Percentiles rank a stretch among this genome's conserved stretches.
phyloP scores from a whole-genome alignment of 2,113 vertebrate species.

The Ictalurus furcatus region DNA sequence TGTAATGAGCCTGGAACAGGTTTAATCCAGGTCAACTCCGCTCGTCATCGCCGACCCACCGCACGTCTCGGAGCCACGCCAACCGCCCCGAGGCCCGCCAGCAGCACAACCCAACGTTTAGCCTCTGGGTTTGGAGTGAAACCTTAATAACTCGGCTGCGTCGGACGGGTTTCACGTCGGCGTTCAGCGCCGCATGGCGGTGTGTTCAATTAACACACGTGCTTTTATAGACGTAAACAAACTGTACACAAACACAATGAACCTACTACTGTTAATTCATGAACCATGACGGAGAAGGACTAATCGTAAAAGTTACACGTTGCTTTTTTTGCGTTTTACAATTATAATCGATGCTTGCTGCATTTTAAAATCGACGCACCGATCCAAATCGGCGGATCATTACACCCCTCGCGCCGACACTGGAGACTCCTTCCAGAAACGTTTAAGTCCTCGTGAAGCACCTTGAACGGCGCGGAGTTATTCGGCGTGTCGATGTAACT shows the following conservation, averaged over 20 bases:
- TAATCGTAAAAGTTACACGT: background rate
- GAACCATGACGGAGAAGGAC: too few relatives aligned
- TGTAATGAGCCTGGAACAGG: slow-evolving; percentile 45
- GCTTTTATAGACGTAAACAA: too few relatives aligned
- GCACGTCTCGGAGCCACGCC: slow-evolving; percentile 6
- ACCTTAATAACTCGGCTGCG: background rate
- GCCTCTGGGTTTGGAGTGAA: slow-evolving; percentile 6
- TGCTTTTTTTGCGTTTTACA: background rate
- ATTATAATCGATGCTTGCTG: background rate
- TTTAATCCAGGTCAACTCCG: slow-evolving; percentile 48
- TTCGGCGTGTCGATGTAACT: too few relatives aligned
- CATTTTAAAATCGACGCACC: background rate
- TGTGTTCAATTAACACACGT: too few relatives aligned
- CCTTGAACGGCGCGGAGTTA: too few relatives aligned
- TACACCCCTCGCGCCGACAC: background rate
- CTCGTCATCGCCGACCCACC: background rate
- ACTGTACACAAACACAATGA: too few relatives aligned
- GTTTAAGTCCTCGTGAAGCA: too few relatives aligned
- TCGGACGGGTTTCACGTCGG: background rate
- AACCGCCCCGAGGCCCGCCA: background rate
- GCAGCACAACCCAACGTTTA: background rate
- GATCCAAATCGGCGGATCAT: background rate
- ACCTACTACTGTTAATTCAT: too few relatives aligned
- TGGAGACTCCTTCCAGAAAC: background rate
- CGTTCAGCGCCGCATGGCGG: background rate